Evolutionary conservation across 2,888 invertebrate species (phyloP).

Genomic region (Pantelozetes paolii): DNA sequence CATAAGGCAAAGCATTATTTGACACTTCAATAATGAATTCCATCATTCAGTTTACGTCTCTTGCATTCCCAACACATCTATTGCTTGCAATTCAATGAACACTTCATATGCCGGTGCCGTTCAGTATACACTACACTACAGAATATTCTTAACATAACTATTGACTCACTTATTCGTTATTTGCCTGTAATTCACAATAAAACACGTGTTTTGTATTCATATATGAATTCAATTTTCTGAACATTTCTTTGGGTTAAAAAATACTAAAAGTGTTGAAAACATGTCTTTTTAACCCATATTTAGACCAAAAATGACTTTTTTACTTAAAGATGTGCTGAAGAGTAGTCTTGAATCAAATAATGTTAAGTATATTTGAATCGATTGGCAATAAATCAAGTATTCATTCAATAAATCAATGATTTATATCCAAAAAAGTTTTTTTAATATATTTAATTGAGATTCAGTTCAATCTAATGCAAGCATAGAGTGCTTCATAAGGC

Average conservation of each 20-base stretch:
- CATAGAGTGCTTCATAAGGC: not conserved
- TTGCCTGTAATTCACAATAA: not conserved
- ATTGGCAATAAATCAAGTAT: not conserved
- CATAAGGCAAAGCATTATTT: conserved; percentile 1
- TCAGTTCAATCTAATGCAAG: not conserved
- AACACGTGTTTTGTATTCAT: conserved; percentile 12
- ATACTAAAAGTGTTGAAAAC: too few species aligned
- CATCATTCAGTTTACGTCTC: not conserved
- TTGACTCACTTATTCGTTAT: not conserved
- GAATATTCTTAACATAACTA: not conserved
- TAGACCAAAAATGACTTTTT: too few species aligned
- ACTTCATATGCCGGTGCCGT: conserved; percentile 3
- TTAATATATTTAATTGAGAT: not conserved
- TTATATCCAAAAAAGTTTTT: not conserved
- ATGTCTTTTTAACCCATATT: too few species aligned
- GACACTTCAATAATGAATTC: conserved; percentile 31
- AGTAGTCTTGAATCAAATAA: not conserved
- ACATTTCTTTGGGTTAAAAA: too few species aligned
- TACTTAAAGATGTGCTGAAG: too few species aligned
- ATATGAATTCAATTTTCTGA: not conserved
- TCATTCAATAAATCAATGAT: not conserved
- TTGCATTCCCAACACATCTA: conserved; percentile 12
- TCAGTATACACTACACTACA: not conserved
- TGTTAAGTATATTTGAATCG: too few species aligned
- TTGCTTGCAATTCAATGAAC: not conserved